Percentiles rank a stretch among this genome's conserved stretches.
Evolutionary conservation across 2,113 vertebrate species (phyloP).

Genomic region (Paralichthys olivaceus): DNA sequence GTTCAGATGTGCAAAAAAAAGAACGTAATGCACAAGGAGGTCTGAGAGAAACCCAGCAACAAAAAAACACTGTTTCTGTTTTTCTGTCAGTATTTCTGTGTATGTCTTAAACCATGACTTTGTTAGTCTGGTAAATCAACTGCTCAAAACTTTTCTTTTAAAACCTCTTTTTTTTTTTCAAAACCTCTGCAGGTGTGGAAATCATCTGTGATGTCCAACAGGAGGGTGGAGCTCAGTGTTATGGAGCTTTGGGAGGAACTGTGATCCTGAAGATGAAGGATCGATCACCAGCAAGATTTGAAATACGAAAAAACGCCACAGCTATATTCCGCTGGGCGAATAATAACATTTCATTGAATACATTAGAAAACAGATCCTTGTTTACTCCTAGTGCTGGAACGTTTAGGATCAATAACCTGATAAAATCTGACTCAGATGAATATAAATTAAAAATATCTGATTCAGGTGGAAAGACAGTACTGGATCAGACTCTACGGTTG

Average conservation of each 20-base stretch:
- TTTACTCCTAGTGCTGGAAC: constrained; percentile 38
- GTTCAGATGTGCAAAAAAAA: neutral
- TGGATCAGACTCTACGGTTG: constrained; percentile 25
- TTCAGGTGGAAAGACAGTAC: no score
- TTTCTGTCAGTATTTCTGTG: no score
- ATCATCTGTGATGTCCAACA: constrained; percentile 43
- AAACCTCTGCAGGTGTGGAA: constrained; percentile 39
- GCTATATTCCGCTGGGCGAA: accelerated
- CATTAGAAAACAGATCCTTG: neutral
- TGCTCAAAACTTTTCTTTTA: neutral
- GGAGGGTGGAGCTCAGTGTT: constrained; percentile 47
- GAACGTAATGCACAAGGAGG: neutral
- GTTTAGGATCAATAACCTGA: constrained; percentile 49
- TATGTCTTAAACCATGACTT: no score
- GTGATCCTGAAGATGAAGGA: constrained; percentile 32
- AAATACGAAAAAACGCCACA: accelerated
- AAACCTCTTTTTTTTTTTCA: neutral
- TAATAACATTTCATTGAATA: accelerated
- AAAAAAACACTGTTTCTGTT: no score
- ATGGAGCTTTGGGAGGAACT: constrained; percentile 64
- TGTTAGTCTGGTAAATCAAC: no score
- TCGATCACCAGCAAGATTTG: accelerated
- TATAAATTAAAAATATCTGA: neutral
- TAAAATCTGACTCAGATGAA: constrained; percentile 24
- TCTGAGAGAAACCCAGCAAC: no score